These are phyloP conservation scores for Megaustenia siamemsis DNA, from an alignment of 2,888 invertebrate species.

Conservation along the genomic window DNA sequence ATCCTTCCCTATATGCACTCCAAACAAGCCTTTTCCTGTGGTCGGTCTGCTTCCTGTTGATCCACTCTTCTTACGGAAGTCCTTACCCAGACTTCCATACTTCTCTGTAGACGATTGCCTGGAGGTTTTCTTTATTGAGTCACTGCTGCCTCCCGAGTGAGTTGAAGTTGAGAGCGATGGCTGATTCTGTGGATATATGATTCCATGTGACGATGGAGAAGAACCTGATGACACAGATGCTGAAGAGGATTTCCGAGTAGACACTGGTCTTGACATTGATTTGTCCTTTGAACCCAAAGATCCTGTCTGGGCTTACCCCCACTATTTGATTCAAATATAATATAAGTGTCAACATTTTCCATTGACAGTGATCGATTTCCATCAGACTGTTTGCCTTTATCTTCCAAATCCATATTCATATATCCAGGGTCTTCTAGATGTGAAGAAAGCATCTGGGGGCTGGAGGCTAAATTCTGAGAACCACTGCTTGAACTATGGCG, in stretches of 20 bases:
- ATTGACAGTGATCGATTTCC: slow-evolving; percentile 20
- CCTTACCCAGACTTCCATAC: slow-evolving; percentile 51
- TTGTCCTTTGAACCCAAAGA: slow-evolving; percentile 51
- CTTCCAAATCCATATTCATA: slow-evolving; percentile 52
- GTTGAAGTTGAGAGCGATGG: slow-evolving; percentile 34
- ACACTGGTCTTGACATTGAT: slow-evolving; percentile 40
- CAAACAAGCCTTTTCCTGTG: slow-evolving; percentile 4
- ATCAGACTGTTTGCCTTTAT: not conserved
- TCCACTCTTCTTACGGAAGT: slow-evolving; percentile 56
- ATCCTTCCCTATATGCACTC: slow-evolving; percentile 2
- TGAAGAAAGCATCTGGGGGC: not conserved
- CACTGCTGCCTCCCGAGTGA: slow-evolving; percentile 44
- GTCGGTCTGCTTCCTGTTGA: slow-evolving; percentile 47
- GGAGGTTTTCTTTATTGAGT: slow-evolving; percentile 40
- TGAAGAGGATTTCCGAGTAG: slow-evolving; percentile 37
- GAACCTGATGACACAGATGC: slow-evolving; percentile 14
- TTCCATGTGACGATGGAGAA: slow-evolving; percentile 15
- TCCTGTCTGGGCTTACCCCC: slow-evolving; percentile 48
- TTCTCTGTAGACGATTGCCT: slow-evolving; percentile 51
- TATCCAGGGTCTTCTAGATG: slow-evolving; percentile 40
- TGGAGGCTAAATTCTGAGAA: not conserved
- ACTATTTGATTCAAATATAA: slow-evolving; percentile 55
- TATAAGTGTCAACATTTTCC: slow-evolving; percentile 58
- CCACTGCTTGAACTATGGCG: not conserved
- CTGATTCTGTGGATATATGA: not conserved